Base-by-base conservation (phyloP, 2,797 vertebrate genomes). In the Hybognathus amarus region DNA sequence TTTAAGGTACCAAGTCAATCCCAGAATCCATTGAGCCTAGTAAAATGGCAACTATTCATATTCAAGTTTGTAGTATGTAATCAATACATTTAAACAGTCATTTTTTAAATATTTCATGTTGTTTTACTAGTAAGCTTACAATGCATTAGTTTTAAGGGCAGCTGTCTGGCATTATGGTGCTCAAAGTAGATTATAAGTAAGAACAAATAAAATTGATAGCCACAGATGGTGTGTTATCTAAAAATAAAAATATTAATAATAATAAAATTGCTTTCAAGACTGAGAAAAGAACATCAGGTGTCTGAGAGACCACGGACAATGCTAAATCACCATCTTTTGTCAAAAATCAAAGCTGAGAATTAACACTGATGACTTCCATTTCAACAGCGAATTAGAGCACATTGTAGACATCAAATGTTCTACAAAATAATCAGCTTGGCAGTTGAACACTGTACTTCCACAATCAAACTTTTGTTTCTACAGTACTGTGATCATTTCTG, bases 361-460 rank as follows among this genome's bases (percentile, higher is more conserved):
- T 89, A 89, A 61, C 38, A 12, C 80, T 87, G 85, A 87, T 83
- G 84, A 86, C 79, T 84, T 83, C 77, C 74, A 84, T 87, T 87
- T 84, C 77, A 80, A 88, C 84, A 75, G 77, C 8, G 66, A 78
- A 77, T 86, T 85, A 86, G 79, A 85, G 85, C 85, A 87, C 84
- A 87, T 85, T 84, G 83, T 87, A 83, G 67, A 75, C 79, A 83
- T 80, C 82, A 80, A 85, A 82, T 69, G 83, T 82, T 88, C 67
- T 77, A 80, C 27, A 54, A 79, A 83, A 77, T 78, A 80, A 87
- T 85, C 82, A 87, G 38, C 47, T 61, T 12, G 69, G 81, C 50
- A n/a, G 75, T 67, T 61, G 79, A 40, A 67, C 82, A 33, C 75
- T n/a, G 38, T 36, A n/a, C 82, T 79, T 24, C 47, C 82, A 82